A percentile compares a stretch with the other conserved stretches of the same genome.
These are phyloP conservation scores for Cristatella mucedo DNA, from an alignment of 2,888 invertebrate genomes.

Conservation along the genomic window DNA sequence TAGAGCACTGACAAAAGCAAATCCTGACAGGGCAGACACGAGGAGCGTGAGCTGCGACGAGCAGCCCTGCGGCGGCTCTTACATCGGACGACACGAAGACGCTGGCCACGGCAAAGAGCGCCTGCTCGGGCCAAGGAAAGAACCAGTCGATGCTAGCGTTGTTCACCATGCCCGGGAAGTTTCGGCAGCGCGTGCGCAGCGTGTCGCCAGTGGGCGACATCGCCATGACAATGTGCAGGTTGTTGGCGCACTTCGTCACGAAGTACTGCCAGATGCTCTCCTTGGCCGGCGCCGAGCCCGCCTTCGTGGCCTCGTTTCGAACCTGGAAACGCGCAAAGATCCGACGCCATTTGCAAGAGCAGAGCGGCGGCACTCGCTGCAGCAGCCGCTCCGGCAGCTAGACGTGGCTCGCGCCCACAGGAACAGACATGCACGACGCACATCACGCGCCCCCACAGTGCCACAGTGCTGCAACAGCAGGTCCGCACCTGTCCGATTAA, in stretches of 20 bases:
- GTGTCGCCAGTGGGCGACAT: slow-evolving; percentile 73
- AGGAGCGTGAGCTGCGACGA: neutral
- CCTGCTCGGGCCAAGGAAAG: slow-evolving; percentile 81
- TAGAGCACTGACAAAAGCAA: too few relatives aligned
- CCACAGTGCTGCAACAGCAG: too few relatives aligned
- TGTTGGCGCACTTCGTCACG: slow-evolving; percentile 56
- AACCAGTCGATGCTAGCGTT: slow-evolving; percentile 85
- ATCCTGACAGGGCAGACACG: too few relatives aligned
- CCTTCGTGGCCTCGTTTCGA: slow-evolving; percentile 52
- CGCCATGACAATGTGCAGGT: slow-evolving; percentile 71
- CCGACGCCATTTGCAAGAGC: too few relatives aligned
- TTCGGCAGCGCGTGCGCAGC: slow-evolving; percentile 65
- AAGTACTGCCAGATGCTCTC: slow-evolving; percentile 76
- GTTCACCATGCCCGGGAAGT: slow-evolving; percentile 78
- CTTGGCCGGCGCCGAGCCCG: slow-evolving; percentile 56
- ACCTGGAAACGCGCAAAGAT: too few relatives aligned
- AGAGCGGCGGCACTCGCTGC: too few relatives aligned
- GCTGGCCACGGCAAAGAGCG: slow-evolving; percentile 68
- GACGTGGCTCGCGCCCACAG: too few relatives aligned
- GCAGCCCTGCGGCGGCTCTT: slow-evolving; percentile 28
- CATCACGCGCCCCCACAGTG: too few relatives aligned
- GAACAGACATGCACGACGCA: too few relatives aligned
- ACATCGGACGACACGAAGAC: slow-evolving; percentile 60
- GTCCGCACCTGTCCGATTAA: slow-evolving; percentile 48
- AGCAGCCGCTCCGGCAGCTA: too few relatives aligned